Evolutionary conservation across 1,140 invertebrate genomes (phyloP).

Genomic region (Diachasmimorpha longicaudata): DNA sequence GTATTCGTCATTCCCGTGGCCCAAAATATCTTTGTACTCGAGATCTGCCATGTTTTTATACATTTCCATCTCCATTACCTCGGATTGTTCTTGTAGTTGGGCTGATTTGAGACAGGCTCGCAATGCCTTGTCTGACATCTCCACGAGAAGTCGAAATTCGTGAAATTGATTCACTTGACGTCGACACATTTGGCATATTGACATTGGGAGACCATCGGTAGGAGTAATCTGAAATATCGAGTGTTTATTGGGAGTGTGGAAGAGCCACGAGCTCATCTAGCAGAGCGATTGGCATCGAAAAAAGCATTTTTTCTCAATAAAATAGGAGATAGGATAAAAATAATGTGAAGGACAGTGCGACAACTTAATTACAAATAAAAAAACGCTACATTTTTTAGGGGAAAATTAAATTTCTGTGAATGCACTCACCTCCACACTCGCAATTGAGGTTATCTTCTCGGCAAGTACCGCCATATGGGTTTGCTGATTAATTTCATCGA

Average conservation of each 20-base stretch:
- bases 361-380: too few species aligned
- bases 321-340: too few species aligned
- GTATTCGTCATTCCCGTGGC: not conserved
- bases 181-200: constrained; percentile 38
- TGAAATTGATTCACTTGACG: constrained; percentile 39
- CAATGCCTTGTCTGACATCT: constrained; percentile 43
- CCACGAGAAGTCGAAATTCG: constrained; percentile 39
- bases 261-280: too few species aligned
- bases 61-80: constrained; percentile 22
- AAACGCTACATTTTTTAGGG: too few species aligned
- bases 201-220: constrained; percentile 37
- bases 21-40: constrained; percentile 27
- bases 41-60: not conserved
- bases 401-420: not conserved
- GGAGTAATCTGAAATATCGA: constrained; percentile 33
- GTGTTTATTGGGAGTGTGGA: too few species aligned
- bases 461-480: constrained; percentile 24
- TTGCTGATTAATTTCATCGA: constrained; percentile 13
- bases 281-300: too few species aligned
- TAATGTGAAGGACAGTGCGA: too few species aligned
- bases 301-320: too few species aligned
- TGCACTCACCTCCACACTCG: constrained; percentile 38
- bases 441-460: constrained; percentile 38
- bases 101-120: constrained; percentile 32
- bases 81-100: constrained; percentile 16